Conservation (phyloP, 2,888 invertebrate genomes). For the Acheta domesticus region DNA sequence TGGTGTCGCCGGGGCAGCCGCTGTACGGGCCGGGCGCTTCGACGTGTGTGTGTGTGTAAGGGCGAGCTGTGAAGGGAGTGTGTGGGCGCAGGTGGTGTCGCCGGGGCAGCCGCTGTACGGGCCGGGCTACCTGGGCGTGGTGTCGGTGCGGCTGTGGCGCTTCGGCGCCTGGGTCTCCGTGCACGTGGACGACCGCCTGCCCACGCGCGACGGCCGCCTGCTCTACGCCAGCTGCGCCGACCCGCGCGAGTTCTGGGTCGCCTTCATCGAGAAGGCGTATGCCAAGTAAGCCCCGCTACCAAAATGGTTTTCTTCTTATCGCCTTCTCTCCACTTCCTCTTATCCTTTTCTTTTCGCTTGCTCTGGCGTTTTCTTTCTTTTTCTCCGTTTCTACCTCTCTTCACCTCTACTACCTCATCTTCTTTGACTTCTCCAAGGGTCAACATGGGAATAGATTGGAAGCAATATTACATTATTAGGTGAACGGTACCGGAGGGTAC, state of each 20-base stretch:
- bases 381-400: too few relatives aligned
- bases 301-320: neutral
- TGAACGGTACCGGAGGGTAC: too few relatives aligned
- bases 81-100: slow-evolving; percentile 53
- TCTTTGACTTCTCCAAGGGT: too few relatives aligned
- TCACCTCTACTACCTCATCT: too few relatives aligned
- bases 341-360: too few relatives aligned
- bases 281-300: slow-evolving; percentile 52
- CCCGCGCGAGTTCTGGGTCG: slow-evolving; percentile 58
- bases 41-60: slow-evolving; percentile 56
- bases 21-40: slow-evolving; percentile 45
- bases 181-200: slow-evolving; percentile 52
- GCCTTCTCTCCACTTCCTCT: too few relatives aligned
- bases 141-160: slow-evolving; percentile 55
- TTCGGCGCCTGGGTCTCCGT: slow-evolving; percentile 59
- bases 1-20: slow-evolving; percentile 50
- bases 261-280: slow-evolving; percentile 62
- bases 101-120: slow-evolving; percentile 43
- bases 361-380: too few relatives aligned
- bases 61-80: too few relatives aligned
- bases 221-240: slow-evolving; percentile 56
- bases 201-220: slow-evolving; percentile 52
- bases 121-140: slow-evolving; percentile 50
- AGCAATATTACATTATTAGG: too few relatives aligned
- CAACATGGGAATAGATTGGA: too few relatives aligned